These are phyloP conservation scores for Anthonomus grandis DNA, from an alignment of 1,140 invertebrate species.

Conservation along the genomic window DNA sequence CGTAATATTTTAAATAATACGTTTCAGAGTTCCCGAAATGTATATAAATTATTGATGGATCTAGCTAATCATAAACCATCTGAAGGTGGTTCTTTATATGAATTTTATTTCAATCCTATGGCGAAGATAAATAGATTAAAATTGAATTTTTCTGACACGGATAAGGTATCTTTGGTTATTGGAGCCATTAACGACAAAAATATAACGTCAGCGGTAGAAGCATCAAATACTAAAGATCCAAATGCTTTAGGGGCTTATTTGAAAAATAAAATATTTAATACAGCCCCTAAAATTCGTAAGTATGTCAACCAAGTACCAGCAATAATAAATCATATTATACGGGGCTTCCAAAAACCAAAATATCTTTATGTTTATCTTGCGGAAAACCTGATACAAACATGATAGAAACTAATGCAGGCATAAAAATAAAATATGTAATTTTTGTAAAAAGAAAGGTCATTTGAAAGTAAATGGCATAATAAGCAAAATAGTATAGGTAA, in stretches of 20 bases:
- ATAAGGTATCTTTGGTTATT: conserved; percentile 11
- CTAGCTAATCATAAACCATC: too few relatives aligned
- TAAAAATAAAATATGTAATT: conserved; percentile 1
- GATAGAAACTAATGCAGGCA: background rate
- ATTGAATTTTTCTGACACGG: background rate
- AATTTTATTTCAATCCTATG: conserved; percentile 2
- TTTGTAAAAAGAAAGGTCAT: too few relatives aligned
- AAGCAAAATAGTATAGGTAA: background rate
- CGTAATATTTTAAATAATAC: conserved; percentile 5
- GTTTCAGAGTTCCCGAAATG: conserved; percentile 10
- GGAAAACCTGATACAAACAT: background rate
- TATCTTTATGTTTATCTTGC: too few relatives aligned
- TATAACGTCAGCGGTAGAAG: conserved; percentile 3
- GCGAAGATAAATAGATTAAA: conserved; percentile 9
- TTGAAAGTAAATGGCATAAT: background rate
- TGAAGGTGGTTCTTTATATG: conserved; percentile 6
- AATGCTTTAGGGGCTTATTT: conserved; percentile 1
- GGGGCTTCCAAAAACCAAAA: background rate
- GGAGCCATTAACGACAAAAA: too few relatives aligned
- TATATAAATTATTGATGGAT: conserved; percentile 4
- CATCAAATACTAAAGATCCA: background rate
- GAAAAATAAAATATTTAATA: conserved; percentile 7
- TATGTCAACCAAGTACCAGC: background rate
- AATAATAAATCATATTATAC: too few relatives aligned
- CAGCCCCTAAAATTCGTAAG: background rate